Conservation (phyloP, 2,888 invertebrate species). For the Drosophila crucigera region DNA sequence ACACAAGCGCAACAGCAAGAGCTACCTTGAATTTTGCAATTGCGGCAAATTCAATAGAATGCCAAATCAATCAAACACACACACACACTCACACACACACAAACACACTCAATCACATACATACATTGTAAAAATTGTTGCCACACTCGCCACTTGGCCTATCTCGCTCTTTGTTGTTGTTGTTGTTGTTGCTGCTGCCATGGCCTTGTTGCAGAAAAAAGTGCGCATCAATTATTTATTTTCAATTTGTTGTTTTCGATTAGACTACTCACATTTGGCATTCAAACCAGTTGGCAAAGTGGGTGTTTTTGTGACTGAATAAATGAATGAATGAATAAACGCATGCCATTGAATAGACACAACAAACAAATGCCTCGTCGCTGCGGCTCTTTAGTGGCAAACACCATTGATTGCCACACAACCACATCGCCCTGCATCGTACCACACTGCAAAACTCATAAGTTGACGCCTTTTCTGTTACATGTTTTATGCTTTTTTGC, state of each 20-base stretch:
- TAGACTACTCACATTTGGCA: slow-evolving; percentile 61
- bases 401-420: slow-evolving; percentile 38
- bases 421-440: too few species aligned
- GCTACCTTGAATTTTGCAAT: slow-evolving; percentile 56
- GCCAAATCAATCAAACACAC: slow-evolving; percentile 51
- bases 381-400: slow-evolving; percentile 14
- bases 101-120: slow-evolving; percentile 9
- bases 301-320: slow-evolving; percentile 15
- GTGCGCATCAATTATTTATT: slow-evolving; percentile 73
- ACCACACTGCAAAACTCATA: slow-evolving; percentile 7
- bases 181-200: slow-evolving; percentile 12
- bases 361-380: slow-evolving; percentile 3
- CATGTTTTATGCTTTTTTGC: slow-evolving; percentile 33
- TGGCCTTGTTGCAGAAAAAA: slow-evolving; percentile 22
- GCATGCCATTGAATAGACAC: slow-evolving; percentile 26
- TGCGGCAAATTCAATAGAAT: slow-evolving; percentile 55
- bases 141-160: slow-evolving; percentile 15
- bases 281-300: slow-evolving; percentile 43
- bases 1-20: slow-evolving; percentile 19
- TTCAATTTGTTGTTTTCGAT: slow-evolving; percentile 75
- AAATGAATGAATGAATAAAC: slow-evolving; percentile 36
- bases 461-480: slow-evolving; percentile 11
- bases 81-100: slow-evolving; percentile 3
- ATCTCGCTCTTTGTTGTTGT: slow-evolving; percentile 4
- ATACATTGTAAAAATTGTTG: slow-evolving; percentile 15